phyloP scores from a whole-genome alignment of 2,888 invertebrate species.

The Drosophila stalkeri region DNA sequence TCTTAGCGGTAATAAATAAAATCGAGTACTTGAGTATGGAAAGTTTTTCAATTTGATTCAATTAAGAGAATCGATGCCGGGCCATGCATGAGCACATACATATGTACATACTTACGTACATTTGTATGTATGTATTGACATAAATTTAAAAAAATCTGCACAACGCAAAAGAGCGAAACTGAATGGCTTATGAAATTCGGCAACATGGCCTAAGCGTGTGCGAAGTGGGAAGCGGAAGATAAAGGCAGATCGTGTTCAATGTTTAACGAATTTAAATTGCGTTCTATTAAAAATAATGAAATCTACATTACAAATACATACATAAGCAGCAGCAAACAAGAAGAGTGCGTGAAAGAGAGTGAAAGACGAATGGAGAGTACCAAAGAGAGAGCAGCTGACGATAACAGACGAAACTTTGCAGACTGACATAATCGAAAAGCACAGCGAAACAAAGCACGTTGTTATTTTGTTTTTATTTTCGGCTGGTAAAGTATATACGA shows the following conservation, averaged over 20 bases:
- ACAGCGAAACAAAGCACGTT: constrained; percentile 42
- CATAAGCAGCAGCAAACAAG: constrained; percentile 2
- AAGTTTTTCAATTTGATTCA: constrained; percentile 51
- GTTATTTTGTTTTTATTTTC: constrained; percentile 63
- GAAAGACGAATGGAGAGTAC: constrained; percentile 5
- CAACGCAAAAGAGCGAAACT: constrained; percentile 14
- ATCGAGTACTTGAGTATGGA: constrained; percentile 31
- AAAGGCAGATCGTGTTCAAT: constrained; percentile 36
- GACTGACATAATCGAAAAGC: constrained; percentile 63
- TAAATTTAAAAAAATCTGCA: constrained; percentile 19
- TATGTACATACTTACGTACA: not conserved
- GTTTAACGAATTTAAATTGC: constrained; percentile 69
- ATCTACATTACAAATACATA: constrained; percentile 40
- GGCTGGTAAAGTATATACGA: constrained; percentile 25
- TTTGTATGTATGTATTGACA: not conserved
- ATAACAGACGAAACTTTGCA: constrained; percentile 38
- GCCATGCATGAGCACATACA: not conserved
- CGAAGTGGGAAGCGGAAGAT: constrained; percentile 35
- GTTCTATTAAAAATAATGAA: constrained; percentile 68
- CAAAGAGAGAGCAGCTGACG: constrained; percentile 24
- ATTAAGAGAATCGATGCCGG: constrained; percentile 34
- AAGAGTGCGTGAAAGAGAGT: constrained; percentile 27
- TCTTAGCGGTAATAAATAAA: constrained; percentile 21
- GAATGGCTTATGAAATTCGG: constrained; percentile 27
- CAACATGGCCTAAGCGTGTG: constrained; percentile 27